Conservation (phyloP, 2,888 invertebrate genomes). For the Callosobruchus maculatus region DNA sequence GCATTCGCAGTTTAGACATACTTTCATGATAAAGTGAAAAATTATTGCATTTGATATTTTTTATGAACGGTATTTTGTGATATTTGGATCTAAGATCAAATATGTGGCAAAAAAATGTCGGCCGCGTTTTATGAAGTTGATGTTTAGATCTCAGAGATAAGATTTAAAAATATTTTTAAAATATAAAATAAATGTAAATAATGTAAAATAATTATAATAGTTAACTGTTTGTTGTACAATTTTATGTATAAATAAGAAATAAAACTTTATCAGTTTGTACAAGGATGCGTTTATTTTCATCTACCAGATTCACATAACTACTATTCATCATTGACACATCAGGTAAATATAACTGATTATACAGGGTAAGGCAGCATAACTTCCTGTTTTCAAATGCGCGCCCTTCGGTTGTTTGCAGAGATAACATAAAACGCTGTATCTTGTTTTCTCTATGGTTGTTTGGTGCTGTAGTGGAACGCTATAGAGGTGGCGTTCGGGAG, state of each 20-base stretch:
- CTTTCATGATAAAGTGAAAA: background rate
- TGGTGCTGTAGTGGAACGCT: too few relatives aligned
- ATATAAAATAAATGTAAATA: constrained; percentile 17
- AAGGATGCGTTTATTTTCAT: background rate
- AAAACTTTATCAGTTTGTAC: background rate
- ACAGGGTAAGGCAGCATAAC: too few relatives aligned
- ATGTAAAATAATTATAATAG: constrained; percentile 6
- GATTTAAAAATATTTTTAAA: constrained; percentile 12
- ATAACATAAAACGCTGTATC: too few relatives aligned
- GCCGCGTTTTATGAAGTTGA: background rate
- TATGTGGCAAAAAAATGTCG: background rate
- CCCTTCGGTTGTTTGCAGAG: too few relatives aligned
- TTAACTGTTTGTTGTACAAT: background rate
- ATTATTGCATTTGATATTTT: constrained; percentile 1
- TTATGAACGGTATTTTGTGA: constrained; percentile 1
- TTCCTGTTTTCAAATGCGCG: too few relatives aligned
- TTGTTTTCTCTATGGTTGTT: too few relatives aligned
- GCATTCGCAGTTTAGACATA: background rate
- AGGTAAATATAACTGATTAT: too few relatives aligned
- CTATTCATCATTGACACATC: too few relatives aligned
- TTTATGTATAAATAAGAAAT: constrained; percentile 1
- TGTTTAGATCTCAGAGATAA: constrained; percentile 12
- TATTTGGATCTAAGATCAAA: background rate
- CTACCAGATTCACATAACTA: too few relatives aligned
- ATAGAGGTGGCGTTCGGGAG: too few relatives aligned